phyloP scores from a whole-genome alignment of 2,888 invertebrate genomes.

The Monoplex corrugatus region DNA sequence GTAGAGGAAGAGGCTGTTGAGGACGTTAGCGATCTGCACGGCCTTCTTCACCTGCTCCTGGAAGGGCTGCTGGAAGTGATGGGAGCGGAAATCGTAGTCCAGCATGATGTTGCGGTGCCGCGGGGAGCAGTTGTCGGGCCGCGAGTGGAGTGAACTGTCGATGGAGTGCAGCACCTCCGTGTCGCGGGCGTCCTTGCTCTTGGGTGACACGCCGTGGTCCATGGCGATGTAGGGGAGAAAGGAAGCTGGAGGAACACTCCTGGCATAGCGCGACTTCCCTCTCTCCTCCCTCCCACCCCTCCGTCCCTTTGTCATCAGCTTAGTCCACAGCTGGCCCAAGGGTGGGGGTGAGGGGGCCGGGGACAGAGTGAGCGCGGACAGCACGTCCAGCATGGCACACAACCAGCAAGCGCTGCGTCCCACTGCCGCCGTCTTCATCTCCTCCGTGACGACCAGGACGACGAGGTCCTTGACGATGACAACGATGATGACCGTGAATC shows the following conservation, averaged over 20 bases:
- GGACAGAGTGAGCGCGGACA: constrained; percentile 46
- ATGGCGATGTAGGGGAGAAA: constrained; percentile 32
- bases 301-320: neutral
- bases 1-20: constrained; percentile 62
- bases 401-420: constrained; percentile 49
- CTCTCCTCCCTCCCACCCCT: constrained; percentile 18
- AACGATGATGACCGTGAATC: neutral
- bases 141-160: constrained; percentile 29
- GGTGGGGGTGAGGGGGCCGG: constrained; percentile 28
- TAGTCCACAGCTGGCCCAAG: constrained; percentile 2
- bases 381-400: constrained; percentile 44
- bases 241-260: neutral
- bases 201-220: constrained; percentile 6
- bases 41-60: constrained; percentile 59
- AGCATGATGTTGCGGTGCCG: constrained; percentile 49
- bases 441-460: neutral
- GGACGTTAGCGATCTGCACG: constrained; percentile 63
- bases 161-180: constrained; percentile 50
- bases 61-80: constrained; percentile 54
- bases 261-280: neutral
- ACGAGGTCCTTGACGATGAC: constrained; percentile 25
- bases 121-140: constrained; percentile 28
- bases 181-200: constrained; percentile 32
- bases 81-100: constrained; percentile 48
- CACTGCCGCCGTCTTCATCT: constrained; percentile 42